phyloP scores from a whole-genome alignment of 2,113 vertebrate genomes.

The Girardinichthys multiradiatus region DNA sequence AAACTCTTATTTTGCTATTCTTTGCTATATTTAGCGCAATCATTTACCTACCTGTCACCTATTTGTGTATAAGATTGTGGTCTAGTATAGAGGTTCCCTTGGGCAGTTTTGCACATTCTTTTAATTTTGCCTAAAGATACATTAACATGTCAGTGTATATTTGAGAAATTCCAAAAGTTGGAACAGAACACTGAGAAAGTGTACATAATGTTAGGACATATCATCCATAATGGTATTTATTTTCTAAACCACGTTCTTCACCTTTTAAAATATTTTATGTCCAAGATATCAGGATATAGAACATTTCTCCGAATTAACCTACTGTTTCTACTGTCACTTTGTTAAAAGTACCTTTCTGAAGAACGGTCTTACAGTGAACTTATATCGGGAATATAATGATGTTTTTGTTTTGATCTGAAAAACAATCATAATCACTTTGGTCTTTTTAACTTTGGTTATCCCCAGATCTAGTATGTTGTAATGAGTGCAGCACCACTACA shows the following conservation, averaged over 20 bases:
- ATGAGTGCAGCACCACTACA: conserved; percentile 15
- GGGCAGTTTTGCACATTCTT: conserved; percentile 63
- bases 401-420: conserved; percentile 25
- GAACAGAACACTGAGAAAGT: not conserved
- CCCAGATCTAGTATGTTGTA: not conserved
- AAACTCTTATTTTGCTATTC: conserved; percentile 45
- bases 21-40: conserved; percentile 59
- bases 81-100: conserved; percentile 33
- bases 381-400: conserved; percentile 6
- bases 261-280: conserved; percentile 21
- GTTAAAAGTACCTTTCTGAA: conserved; percentile 33
- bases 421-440: conserved; percentile 23
- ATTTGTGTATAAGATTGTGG: conserved; percentile 50
- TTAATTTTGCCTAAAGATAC: conserved; percentile 38
- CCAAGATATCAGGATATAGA: conserved; percentile 10
- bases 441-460: conserved; percentile 7
- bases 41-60: conserved; percentile 49
- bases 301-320: conserved; percentile 4
- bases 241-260: conserved; percentile 18
- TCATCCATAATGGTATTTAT: conserved; percentile 17
- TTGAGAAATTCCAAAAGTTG: conserved; percentile 34
- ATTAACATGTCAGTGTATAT: conserved; percentile 28
- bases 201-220: conserved; percentile 2
- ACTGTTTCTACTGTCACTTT: conserved; percentile 18
- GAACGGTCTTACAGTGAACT: conserved; percentile 22